Evolutionary conservation across 2,113 vertebrate species (phyloP).

Genomic region (Calyptomena viridis): DNA sequence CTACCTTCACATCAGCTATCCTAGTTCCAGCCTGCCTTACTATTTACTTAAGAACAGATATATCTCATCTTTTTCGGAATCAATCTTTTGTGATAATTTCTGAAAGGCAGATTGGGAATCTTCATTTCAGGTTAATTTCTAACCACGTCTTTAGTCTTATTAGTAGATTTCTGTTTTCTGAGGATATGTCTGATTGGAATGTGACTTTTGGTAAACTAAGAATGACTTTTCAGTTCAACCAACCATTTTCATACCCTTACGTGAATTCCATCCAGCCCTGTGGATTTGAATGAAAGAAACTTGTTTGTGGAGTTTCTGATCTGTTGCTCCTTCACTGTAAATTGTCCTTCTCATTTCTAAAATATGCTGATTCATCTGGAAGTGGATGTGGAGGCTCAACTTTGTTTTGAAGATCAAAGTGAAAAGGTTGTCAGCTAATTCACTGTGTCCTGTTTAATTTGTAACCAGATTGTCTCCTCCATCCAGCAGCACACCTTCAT

Average conservation of each 20-base stretch:
- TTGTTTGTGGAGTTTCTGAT: background rate
- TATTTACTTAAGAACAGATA: background rate
- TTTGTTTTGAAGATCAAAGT: background rate
- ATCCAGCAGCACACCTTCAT: background rate
- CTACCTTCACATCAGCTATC: background rate
- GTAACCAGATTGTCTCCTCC: background rate
- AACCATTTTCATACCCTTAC: background rate
- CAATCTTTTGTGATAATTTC: background rate
- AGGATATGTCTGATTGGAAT: background rate
- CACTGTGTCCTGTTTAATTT: background rate
- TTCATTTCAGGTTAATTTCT: background rate
- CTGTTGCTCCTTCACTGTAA: background rate
- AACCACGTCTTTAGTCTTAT: background rate
- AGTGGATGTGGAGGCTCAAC: background rate
- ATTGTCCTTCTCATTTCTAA: background rate
- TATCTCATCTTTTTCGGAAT: background rate
- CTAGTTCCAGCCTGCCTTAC: background rate
- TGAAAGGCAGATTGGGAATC: background rate
- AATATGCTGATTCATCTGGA: background rate
- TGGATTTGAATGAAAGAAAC: background rate
- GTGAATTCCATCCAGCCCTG: background rate
- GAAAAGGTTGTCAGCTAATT: background rate
- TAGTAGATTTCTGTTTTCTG: background rate
- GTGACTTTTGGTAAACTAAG: background rate
- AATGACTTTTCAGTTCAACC: background rate